A percentile compares a stretch with the other conserved stretches of the same genome.
These are phyloP conservation scores for Hyaena hyaena DNA, from an alignment of 2,113 vertebrate genomes.

Conservation along the genomic window DNA sequence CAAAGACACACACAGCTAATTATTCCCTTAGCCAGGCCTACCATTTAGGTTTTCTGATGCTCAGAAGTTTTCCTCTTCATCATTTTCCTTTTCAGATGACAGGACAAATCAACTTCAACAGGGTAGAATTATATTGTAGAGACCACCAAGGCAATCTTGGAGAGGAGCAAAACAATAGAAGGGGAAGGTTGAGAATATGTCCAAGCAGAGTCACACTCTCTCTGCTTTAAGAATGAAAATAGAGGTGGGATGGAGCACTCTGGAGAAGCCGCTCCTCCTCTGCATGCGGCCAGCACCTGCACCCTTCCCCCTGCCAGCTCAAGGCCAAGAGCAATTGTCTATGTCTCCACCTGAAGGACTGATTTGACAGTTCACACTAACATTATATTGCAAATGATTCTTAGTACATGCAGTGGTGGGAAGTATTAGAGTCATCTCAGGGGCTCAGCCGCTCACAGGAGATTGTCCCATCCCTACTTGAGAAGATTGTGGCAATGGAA, in stretches of 20 bases:
- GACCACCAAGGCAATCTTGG: not conserved
- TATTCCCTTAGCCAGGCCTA: not conserved
- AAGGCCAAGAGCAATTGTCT: not conserved
- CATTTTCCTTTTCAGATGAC: not conserved
- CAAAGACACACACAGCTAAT: not conserved
- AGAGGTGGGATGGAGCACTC: rapidly evolving
- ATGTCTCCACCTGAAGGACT: not conserved
- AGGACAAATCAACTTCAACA: not conserved
- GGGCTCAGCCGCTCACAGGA: not conserved
- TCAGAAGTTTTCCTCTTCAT: not conserved
- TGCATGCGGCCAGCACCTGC: not conserved
- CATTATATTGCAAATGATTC: not conserved
- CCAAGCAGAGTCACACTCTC: not conserved
- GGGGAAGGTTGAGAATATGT: not conserved
- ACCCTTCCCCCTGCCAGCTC: not conserved
- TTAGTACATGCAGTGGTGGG: not conserved
- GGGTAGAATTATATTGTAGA: not conserved
- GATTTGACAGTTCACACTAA: not conserved
- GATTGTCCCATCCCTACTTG: not conserved
- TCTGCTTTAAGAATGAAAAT: not conserved
- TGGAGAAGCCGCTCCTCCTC: not conserved
- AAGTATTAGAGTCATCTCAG: not conserved
- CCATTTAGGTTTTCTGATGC: not conserved
- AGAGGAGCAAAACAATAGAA: not conserved
- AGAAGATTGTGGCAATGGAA: not conserved